A percentile compares a stretch with the other conserved stretches of the same genome.
Evolutionary conservation across 2,113 vertebrate genomes (phyloP).

Genomic region (Sturnus vulgaris): DNA sequence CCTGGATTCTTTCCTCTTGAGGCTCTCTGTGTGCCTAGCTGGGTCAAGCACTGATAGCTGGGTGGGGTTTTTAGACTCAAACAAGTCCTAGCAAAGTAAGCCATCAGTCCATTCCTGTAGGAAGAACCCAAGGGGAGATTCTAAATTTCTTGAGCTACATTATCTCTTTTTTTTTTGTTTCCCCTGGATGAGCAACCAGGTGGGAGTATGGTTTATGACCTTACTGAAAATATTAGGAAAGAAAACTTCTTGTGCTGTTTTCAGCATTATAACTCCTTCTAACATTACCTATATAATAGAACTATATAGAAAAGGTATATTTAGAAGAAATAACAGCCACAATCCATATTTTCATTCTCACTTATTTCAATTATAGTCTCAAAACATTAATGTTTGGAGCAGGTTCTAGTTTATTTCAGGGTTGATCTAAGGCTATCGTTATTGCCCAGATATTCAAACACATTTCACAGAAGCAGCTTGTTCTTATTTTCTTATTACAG

Average conservation of each 20-base stretch:
- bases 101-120: background rate
- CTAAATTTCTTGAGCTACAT: background rate
- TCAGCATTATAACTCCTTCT: background rate
- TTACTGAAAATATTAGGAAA: background rate
- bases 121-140: background rate
- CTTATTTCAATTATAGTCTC: background rate
- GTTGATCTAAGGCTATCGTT: background rate
- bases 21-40: background rate
- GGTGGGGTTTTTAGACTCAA: background rate
- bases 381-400: background rate
- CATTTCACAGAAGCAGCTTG: background rate
- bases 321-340: background rate
- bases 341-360: background rate
- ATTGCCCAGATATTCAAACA: background rate
- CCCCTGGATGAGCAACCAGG: accelerated
- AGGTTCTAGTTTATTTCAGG: background rate
- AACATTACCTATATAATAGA: background rate
- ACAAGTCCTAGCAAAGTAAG: background rate
- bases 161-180: background rate
- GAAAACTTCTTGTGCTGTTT: background rate
- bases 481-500: background rate
- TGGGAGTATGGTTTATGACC: background rate
- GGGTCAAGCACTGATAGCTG: background rate
- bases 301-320: background rate
- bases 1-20: background rate